Evolutionary conservation across 1,140 invertebrate genomes (phyloP).

Genomic region (Ceratina calcarata): DNA sequence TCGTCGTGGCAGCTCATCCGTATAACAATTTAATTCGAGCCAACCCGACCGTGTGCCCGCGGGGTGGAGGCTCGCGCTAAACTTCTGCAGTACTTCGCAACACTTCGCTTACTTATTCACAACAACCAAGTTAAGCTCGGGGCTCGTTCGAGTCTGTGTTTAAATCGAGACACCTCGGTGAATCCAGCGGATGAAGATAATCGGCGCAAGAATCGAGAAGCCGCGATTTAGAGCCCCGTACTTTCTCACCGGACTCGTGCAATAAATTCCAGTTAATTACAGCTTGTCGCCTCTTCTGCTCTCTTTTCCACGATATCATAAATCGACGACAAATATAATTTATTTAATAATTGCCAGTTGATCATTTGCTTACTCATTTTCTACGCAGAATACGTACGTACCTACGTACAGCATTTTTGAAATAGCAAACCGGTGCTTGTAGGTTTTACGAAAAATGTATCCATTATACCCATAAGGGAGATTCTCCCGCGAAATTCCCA

Average conservation of each 20-base stretch:
- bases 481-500: conserved; percentile 34
- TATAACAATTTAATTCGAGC: conserved; percentile 79
- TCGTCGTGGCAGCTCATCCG: conserved; percentile 77
- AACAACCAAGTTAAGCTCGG: conserved; percentile 78
- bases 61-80: conserved; percentile 63
- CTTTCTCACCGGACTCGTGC: conserved; percentile 14
- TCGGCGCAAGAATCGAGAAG: conserved; percentile 62
- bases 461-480: conserved; percentile 26
- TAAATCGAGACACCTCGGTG: conserved; percentile 72
- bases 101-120: conserved; percentile 80
- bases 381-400: too few species aligned
- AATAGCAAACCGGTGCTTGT: not conserved
- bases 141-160: conserved; percentile 71
- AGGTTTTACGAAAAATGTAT: conserved; percentile 22
- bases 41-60: conserved; percentile 51
- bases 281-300: not conserved
- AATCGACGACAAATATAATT: not conserved
- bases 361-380: not conserved
- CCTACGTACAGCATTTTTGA: not conserved
- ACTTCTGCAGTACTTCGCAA: conserved; percentile 75
- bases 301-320: not conserved
- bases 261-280: conserved; percentile 26
- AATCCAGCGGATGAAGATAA: conserved; percentile 74
- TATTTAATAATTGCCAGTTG: not conserved
- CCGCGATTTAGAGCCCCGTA: conserved; percentile 25